phyloP scores from a whole-genome alignment of 2,888 invertebrate species.

The Dicyrtomina minuta region DNA sequence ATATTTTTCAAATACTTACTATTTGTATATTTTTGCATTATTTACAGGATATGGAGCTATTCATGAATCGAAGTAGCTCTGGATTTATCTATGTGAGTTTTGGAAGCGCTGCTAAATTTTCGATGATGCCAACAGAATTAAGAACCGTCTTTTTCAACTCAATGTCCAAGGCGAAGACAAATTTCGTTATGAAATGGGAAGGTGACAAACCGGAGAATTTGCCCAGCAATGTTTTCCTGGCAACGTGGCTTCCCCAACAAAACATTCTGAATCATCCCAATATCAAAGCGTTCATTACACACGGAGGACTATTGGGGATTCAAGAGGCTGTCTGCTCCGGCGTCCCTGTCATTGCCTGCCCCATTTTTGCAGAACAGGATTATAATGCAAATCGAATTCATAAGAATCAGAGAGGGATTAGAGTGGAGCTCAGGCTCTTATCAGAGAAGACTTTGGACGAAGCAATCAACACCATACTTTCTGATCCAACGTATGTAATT shows the following conservation, averaged over 20 bases:
- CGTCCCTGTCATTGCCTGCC: slow-evolving; percentile 37
- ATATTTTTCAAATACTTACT: no score
- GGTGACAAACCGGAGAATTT: slow-evolving; percentile 55
- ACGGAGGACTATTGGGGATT: slow-evolving; percentile 44
- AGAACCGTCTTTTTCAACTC: slow-evolving; percentile 38
- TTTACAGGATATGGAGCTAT: slow-evolving; percentile 30
- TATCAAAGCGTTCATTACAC: slow-evolving; percentile 42
- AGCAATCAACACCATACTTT: slow-evolving; percentile 17
- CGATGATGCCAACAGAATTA: slow-evolving; percentile 7
- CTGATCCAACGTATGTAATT: slow-evolving; percentile 21
- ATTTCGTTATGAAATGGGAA: slow-evolving; percentile 46
- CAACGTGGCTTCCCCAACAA: slow-evolving; percentile 48
- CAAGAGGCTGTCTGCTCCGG: slow-evolving; percentile 41
- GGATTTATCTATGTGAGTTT: slow-evolving; percentile 32
- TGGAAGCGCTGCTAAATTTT: slow-evolving; percentile 19
- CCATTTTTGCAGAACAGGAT: slow-evolving; percentile 46
- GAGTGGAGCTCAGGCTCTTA: slow-evolving; percentile 38
- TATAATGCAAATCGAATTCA: slow-evolving; percentile 38
- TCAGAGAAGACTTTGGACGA: slow-evolving; percentile 8
- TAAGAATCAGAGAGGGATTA: slow-evolving; percentile 35
- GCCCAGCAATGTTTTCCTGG: slow-evolving; percentile 52
- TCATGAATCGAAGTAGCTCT: slow-evolving; percentile 6
- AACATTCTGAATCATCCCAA: slow-evolving; percentile 45
- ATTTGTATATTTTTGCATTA: no score
- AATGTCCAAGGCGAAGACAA: slow-evolving; percentile 33